Conservation (phyloP, 2,888 invertebrate genomes). For the Pilophorus perplexus region DNA sequence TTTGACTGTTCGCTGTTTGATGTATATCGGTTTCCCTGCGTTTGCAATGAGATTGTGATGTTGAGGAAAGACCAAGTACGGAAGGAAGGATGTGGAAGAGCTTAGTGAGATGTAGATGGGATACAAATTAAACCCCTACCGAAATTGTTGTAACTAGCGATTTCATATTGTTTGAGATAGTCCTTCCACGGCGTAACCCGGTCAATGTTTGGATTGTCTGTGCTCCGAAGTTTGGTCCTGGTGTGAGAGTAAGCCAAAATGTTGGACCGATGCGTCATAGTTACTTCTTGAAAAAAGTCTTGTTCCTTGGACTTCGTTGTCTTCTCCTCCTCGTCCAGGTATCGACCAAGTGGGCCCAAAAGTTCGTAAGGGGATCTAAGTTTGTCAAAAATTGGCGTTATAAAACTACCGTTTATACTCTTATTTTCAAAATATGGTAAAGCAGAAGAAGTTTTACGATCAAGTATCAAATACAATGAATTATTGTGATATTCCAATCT, state of each 20-base stretch:
- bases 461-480: too few relatives aligned
- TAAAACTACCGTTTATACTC: too few relatives aligned
- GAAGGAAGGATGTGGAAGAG: too few relatives aligned
- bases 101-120: too few relatives aligned
- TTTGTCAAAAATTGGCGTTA: too few relatives aligned
- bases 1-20: conserved; percentile 9
- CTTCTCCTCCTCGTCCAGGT: conserved; percentile 16
- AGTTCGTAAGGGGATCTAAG: conserved; percentile 8
- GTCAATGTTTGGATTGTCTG: neutral
- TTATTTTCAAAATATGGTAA: too few relatives aligned
- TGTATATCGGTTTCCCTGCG: conserved; percentile 1
- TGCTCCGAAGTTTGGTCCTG: conserved; percentile 1
- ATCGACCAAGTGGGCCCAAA: neutral
- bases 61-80: too few relatives aligned
- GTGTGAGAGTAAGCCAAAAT: conserved; percentile 11
- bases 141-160: conserved; percentile 3
- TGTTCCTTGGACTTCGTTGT: neutral
- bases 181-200: conserved; percentile 2
- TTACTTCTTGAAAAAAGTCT: conserved; percentile 18
- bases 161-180: conserved; percentile 14
- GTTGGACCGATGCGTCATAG: neutral
- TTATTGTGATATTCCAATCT: too few relatives aligned
- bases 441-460: too few relatives aligned
- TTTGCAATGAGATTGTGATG: too few relatives aligned
- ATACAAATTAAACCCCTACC: too few relatives aligned